Evolutionary conservation across 2,888 invertebrate species (phyloP), one percentile per base, ranked within the genome.

Genomic region (Cheilosia soror): DNA sequence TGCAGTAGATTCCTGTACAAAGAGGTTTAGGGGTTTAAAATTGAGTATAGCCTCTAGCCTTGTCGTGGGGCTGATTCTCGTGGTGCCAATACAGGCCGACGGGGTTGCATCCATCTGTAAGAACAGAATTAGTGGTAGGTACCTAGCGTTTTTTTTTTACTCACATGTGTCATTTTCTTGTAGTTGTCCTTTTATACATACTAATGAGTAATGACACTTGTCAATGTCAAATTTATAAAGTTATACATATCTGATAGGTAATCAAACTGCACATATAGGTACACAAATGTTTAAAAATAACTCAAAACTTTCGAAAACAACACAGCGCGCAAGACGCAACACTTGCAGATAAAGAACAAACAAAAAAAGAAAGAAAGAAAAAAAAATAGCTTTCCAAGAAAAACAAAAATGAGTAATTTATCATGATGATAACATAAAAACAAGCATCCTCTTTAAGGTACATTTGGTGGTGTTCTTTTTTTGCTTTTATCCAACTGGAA

Each of bases 401-500:
- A 44, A 15, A 44, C n/a, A 44, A 44, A 44, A 6, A n/a, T 15
- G 15, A n/a, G 44, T 13, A 15, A 44, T 6, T 44, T 44, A 44
- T 44, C 44, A n/a, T 44, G 44, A n/a, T 42, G n/a, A 47, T 47
- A 15, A 47, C 51, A 51, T 15, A 29, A 29, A 63, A 55, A 9
- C 20, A 58, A 71, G 7, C n/a, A 53, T 15, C 47, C 47, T 47
- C 15, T 47, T 47, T 3, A 3, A 7, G 15, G 15, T 44, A 44
- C 15, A 47, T 7, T 20, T 47, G 3, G 3, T 20, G 6, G 2
- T 20, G 2, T n/a, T n/a, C 5, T 44, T 20, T 15, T 20, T 63
- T 47, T 69, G 9, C 44, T 27, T 55, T 66, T 53, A 33, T 49
- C 53, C 58, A 76, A 77, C 49, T 63, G 37, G 37, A 75, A 84